Base-by-base conservation (phyloP, 35 echinoderm and acorn worm genomes). In the Strongylocentrotus purpuratus region DNA sequence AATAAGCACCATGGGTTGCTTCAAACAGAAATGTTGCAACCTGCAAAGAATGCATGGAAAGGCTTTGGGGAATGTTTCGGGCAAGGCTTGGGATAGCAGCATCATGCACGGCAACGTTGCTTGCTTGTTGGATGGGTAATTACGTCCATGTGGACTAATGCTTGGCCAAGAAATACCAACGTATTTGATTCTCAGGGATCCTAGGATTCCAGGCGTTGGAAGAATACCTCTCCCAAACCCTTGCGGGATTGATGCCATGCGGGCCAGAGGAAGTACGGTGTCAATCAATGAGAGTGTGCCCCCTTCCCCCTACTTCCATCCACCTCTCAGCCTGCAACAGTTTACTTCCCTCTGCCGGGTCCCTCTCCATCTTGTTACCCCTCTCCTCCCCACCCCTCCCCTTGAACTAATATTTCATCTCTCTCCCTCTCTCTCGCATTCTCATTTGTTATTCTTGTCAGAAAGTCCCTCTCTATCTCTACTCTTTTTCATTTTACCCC, bases 151-250 rank as follows among this genome's bases (percentile, higher is more conserved):
- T 33, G 87, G 87, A 45, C 45, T n/a, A 89, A 89, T 25, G 87
- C 87, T 89, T 89, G 87, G 33, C 87, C 87, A 89, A 89, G 45
- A 89, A 89, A 89, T 89, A 89, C 87, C 87, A 25, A 89, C 87
- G 45, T 33, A 89, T 33, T 89, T 46, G 87, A 89, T 89, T 33
- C 33, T 89, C 87, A 46, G 87, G n/a, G 87, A 89, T 32, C 87
- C 87, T 45, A 20, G 87, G 33, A 89, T 89, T 89, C 87, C 87
- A 0, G 33, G 45, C 87, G 87, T 89, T 46, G 87, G 87, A 89
- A 46, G 87, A 89, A 89, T 89, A 89, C 87, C 45, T 89, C 45
- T 33, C 33, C 33, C 33, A 89, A 33, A 46, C 45, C 87, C 87
- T 45, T 46, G 11, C 13, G 87, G 87, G 31, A 89, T 46, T 89